These are phyloP conservation scores for Tetrao urogallus DNA, from an alignment of 2,113 vertebrate genomes.

Conservation along the genomic window DNA sequence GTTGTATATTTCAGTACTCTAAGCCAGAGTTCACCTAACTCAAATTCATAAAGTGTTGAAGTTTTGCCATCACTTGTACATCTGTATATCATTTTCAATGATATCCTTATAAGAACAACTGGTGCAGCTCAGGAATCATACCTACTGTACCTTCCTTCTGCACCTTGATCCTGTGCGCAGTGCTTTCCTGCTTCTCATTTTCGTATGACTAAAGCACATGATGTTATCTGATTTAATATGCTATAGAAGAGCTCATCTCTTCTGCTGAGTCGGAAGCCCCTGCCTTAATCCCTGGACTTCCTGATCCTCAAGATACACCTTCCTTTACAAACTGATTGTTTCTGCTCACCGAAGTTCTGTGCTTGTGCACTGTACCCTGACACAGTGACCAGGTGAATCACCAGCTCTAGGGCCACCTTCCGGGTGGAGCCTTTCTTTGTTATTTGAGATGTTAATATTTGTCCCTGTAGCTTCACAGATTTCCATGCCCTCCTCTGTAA, in stretches of 20 bases:
- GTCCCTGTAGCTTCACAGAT: conserved; percentile 2
- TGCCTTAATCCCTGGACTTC: background rate
- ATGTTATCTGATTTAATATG: background rate
- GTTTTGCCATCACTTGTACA: background rate
- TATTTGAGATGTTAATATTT: conserved; percentile 66
- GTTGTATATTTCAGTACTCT: background rate
- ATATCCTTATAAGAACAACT: background rate
- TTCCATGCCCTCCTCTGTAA: background rate
- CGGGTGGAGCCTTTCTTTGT: conserved; percentile 39
- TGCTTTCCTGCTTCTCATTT: background rate
- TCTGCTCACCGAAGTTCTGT: background rate
- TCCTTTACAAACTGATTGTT: background rate
- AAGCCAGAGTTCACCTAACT: background rate
- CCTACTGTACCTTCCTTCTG: background rate
- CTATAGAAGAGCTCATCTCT: background rate
- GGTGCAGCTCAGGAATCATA: background rate
- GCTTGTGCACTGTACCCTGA: conserved; percentile 41
- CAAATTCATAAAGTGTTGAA: background rate
- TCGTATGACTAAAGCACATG: background rate
- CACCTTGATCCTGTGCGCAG: rapidly evolving
- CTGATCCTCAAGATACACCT: background rate
- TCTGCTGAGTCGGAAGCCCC: background rate
- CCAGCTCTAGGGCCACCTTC: conserved; percentile 17
- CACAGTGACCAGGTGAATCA: conserved; percentile 50
- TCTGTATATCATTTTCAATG: background rate